Evolutionary conservation across 2,797 vertebrate genomes (phyloP).

Genomic region (Ibycter americanus): DNA sequence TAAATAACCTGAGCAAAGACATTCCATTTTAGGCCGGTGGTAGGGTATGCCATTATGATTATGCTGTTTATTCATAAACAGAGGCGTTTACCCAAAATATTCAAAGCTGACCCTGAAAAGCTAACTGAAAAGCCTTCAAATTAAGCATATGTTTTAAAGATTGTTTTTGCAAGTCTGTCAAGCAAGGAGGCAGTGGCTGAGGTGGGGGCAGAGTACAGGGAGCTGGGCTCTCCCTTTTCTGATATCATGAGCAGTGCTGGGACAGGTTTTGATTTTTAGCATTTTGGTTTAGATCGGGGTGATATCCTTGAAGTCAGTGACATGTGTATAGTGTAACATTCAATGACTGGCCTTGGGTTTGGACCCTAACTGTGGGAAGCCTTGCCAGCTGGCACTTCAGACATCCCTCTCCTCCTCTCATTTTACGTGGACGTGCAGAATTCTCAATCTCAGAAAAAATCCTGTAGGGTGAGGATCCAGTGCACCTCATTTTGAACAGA

Average conservation of each 20-base stretch:
- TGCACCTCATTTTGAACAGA: neutral
- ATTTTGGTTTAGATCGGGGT: neutral
- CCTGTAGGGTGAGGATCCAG: neutral
- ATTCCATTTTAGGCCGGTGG: neutral
- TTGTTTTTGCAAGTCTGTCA: neutral
- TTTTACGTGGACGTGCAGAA: neutral
- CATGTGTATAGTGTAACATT: rapidly evolving
- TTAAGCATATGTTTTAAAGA: neutral
- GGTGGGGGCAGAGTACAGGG: neutral
- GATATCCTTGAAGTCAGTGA: neutral
- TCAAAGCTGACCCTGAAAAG: neutral
- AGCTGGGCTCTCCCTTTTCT: neutral
- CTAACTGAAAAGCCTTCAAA: neutral
- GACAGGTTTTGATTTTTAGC: neutral
- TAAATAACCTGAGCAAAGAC: neutral
- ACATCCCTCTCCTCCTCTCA: neutral
- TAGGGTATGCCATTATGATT: neutral
- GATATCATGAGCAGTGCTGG: rapidly evolving
- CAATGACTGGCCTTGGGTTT: neutral
- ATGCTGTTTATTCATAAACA: neutral
- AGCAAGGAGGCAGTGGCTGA: neutral
- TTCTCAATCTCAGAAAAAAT: neutral
- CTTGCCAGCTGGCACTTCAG: neutral
- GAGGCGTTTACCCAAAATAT: neutral
- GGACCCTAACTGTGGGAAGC: neutral